phyloP scores from a whole-genome alignment of 2,797 vertebrate species.

The Hypotaenidia okinawae region DNA sequence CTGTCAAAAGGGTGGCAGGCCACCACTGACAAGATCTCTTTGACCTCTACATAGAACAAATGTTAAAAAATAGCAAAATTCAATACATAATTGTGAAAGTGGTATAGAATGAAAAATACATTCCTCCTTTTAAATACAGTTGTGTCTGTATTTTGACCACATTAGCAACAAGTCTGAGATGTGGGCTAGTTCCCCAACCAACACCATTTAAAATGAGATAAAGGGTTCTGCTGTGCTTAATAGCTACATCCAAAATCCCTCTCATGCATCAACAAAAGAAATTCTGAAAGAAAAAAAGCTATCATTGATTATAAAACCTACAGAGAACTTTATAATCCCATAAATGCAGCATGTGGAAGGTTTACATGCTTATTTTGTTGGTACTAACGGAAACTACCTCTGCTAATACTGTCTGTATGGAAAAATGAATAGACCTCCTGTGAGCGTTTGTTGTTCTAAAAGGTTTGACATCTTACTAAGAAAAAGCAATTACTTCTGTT shows the following conservation, averaged over 20 bases:
- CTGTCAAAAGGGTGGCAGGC: background rate
- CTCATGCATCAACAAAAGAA: background rate
- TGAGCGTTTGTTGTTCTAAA: background rate
- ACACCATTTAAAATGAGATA: background rate
- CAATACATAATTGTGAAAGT: background rate
- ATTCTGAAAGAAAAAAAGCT: background rate
- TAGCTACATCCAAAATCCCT: background rate
- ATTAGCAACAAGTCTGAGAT: background rate
- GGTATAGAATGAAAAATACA: background rate
- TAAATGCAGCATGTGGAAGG: background rate
- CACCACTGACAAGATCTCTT: background rate
- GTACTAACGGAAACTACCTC: background rate
- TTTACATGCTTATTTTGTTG: background rate
- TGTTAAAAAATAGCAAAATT: background rate
- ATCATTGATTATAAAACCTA: background rate
- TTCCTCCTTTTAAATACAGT: background rate
- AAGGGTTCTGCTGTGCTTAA: background rate
- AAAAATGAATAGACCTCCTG: background rate
- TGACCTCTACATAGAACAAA: background rate
- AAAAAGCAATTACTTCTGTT: constrained; percentile 6
- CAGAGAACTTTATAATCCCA: background rate
- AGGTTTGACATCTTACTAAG: background rate
- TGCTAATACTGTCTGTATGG: background rate
- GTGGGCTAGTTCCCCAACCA: background rate
- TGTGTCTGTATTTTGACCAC: background rate